Conservation (phyloP, 2,113 vertebrate genomes). For the Recurvirostra avosetta region DNA sequence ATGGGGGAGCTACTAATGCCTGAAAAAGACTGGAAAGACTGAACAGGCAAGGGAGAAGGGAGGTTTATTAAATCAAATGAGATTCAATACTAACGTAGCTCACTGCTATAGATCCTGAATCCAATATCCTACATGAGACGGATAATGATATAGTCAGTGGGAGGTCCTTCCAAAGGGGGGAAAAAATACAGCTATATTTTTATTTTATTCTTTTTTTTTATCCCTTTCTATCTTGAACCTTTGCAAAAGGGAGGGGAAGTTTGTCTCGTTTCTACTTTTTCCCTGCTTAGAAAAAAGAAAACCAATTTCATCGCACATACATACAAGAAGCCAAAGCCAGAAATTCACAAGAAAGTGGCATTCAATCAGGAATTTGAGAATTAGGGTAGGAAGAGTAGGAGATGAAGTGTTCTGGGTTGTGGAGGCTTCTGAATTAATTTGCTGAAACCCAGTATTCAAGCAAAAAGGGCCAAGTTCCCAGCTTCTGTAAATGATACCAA, state of each 20-base stretch:
- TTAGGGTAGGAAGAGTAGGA: background rate
- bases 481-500: background rate
- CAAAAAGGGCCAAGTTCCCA: background rate
- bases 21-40: background rate
- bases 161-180: conserved; percentile 26
- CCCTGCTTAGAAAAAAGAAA: conserved; percentile 7
- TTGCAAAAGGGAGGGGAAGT: background rate
- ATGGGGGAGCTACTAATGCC: background rate
- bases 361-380: conserved; percentile 23
- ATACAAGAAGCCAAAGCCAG: conserved; percentile 21
- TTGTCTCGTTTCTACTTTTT: background rate
- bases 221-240: background rate
- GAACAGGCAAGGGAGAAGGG: background rate
- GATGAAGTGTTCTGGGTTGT: background rate
- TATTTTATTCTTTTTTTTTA: background rate
- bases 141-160: conserved; percentile 62
- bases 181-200: background rate
- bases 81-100: conserved; percentile 17
- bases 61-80: conserved; percentile 59
- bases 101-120: conserved; percentile 49
- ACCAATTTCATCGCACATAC: background rate
- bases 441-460: background rate
- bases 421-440: background rate
- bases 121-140: conserved; percentile 51
- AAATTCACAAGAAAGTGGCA: conserved; percentile 5